Evolutionary conservation across 2,888 invertebrate species (phyloP), one percentile per base, ranked within the genome.

Genomic region (Spicauda simplicius): DNA sequence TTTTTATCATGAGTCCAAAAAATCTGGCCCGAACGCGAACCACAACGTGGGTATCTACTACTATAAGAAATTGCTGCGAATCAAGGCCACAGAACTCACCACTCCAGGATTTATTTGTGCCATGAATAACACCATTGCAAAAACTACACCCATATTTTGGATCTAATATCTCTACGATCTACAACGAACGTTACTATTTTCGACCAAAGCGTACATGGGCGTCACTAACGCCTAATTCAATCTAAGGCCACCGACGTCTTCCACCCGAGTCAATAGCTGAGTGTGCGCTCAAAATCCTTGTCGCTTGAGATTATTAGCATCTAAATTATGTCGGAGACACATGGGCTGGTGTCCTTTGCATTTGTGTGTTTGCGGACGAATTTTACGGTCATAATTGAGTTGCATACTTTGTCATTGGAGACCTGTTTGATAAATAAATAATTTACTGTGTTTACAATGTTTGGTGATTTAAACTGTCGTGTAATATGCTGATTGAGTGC

Each of bases 321-420:
- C 86, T 90, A 90, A 88, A 90, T 90, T 86, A 88, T 88, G 82
- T 84, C 79, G 80, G 77, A 76, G 74, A 82, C 84, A 86, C 83
- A 81, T 83, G 57, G 67, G 41, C 20, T 54, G 64, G 59, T 45
- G 19, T 48, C 55, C 60, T 50, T 33, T 59, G 58, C 33, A 54
- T 59, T 48, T 65, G 54, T 65, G 58, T 59, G 56, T 53, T 64
- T 56, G 41, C 41, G 53, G 12, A 20, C 8, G 53, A 64, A 45
- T 56, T 58, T 58, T 58, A 58, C 50, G 52, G 41, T 19, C 41
- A 58, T 64, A 58, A 58, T 52, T 64, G 50, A 56, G 64, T 57
- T 52, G 25, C 18, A 19, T 37, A 50, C 57, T 64, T 57, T 56
- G 48, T 48, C 60, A 8, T 14, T 33, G 50, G 14, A 12, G 50